phyloP scores from a whole-genome alignment of 1,140 invertebrate species.

The Panonychus citri region DNA sequence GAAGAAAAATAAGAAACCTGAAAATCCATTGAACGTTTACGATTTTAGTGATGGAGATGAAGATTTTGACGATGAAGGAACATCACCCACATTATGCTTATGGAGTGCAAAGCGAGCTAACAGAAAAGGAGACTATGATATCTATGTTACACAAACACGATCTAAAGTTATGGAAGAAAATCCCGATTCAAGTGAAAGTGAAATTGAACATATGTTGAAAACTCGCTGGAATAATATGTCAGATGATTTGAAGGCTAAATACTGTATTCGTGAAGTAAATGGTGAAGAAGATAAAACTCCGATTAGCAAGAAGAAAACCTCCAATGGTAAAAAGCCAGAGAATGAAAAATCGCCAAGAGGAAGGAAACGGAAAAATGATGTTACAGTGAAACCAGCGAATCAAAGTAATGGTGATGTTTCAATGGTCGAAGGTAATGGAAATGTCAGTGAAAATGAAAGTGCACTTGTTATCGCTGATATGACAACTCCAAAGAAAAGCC shows the following conservation, averaged over 20 bases:
- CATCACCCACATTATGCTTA: background rate
- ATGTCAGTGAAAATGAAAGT: background rate
- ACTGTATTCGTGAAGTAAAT: background rate
- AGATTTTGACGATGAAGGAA: background rate
- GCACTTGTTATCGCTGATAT: background rate
- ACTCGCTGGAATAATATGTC: constrained; percentile 23
- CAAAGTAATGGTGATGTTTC: background rate
- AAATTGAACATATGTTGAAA: constrained; percentile 18
- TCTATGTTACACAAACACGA: constrained; percentile 21
- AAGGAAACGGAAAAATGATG: background rate
- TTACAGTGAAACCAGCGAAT: background rate
- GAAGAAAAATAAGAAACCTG: background rate
- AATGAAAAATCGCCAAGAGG: background rate
- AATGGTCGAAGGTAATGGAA: background rate
- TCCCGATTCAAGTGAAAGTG: constrained; percentile 19
- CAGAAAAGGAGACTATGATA: constrained; percentile 17
- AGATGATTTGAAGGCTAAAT: constrained; percentile 17
- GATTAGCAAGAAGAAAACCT: background rate
- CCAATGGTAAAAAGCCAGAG: too few relatives aligned
- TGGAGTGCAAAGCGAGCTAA: background rate
- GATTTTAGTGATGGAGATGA: constrained; percentile 6
- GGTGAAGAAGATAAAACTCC: background rate
- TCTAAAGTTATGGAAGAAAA: constrained; percentile 20
- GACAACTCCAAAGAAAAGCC: background rate
- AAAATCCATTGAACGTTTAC: constrained; percentile 3